phyloP scores from a whole-genome alignment of 1,140 invertebrate genomes.

The Phenacoccus solenopsis region DNA sequence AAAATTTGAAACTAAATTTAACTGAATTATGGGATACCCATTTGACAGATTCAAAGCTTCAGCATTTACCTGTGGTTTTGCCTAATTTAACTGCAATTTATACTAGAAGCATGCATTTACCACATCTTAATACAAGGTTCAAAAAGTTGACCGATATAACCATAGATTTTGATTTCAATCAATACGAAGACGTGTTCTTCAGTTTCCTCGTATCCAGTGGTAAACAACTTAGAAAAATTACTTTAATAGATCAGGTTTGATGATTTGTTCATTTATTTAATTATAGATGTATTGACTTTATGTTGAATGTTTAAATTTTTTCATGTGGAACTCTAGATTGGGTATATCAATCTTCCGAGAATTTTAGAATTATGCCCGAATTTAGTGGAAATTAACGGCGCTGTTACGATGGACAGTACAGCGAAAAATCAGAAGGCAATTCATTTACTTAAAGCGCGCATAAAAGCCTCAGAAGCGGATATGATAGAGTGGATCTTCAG shows the following conservation, averaged over 20 bases:
- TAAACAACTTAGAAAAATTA: slow-evolving; percentile 27
- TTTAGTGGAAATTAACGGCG: not conserved
- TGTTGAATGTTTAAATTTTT: no score
- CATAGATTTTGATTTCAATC: slow-evolving; percentile 17
- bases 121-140: not conserved
- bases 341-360: not conserved
- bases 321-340: not conserved
- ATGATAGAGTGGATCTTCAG: not conserved
- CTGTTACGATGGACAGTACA: not conserved
- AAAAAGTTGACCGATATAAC: not conserved
- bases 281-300: no score
- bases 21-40: slow-evolving; percentile 18
- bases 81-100: slow-evolving; percentile 12
- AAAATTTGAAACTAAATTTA: slow-evolving; percentile 7
- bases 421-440: not conserved
- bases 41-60: not conserved
- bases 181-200: slow-evolving; percentile 10
- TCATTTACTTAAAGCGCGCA: not conserved
- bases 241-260: slow-evolving; percentile 18
- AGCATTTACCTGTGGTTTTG: not conserved
- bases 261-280: no score
- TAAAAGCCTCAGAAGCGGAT: not conserved
- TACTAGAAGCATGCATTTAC: not conserved
- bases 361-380: slow-evolving; percentile 4
- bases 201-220: slow-evolving; percentile 24